Evolutionary conservation across 2,113 vertebrate species (phyloP).

Genomic region (Istiophorus platypterus): DNA sequence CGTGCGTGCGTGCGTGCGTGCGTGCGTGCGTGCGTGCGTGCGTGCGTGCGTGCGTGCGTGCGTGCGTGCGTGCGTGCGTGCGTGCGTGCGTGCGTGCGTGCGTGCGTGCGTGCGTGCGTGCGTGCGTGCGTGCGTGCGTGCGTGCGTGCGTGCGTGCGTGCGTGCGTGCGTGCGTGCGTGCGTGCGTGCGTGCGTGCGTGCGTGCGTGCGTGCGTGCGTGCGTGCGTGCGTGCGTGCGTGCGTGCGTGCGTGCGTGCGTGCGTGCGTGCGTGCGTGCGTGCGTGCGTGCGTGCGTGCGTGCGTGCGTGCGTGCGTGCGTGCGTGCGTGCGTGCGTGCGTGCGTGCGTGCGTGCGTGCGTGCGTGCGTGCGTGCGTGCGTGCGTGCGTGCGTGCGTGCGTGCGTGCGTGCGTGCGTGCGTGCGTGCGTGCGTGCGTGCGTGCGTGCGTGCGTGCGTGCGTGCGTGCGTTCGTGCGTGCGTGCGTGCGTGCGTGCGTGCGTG

Average conservation of each 20-base stretch:
- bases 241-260: not conserved
- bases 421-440: constrained; percentile 47
- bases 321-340: constrained; percentile 43
- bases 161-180: constrained; percentile 47
- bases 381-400: constrained; percentile 44
- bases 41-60: too few relatives aligned
- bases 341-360: constrained; percentile 5
- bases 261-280: constrained; percentile 50
- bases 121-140: constrained; percentile 44
- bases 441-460: constrained; percentile 16
- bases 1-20: constrained; percentile 50
- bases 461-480: too few relatives aligned
- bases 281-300: constrained; percentile 31
- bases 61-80: constrained; percentile 43
- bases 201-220: too few relatives aligned
- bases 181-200: constrained; percentile 16
- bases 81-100: constrained; percentile 5
- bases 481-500: constrained; percentile 50
- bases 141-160: too few relatives aligned
- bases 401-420: too few relatives aligned
- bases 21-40: constrained; percentile 31
- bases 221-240: constrained; percentile 50
- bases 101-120: too few relatives aligned
- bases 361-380: too few relatives aligned
- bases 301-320: too few relatives aligned